Evolutionary conservation across 2,888 invertebrate species (phyloP), one percentile per base, ranked within the genome.

Genomic region (Sclerodermus sp.): DNA sequence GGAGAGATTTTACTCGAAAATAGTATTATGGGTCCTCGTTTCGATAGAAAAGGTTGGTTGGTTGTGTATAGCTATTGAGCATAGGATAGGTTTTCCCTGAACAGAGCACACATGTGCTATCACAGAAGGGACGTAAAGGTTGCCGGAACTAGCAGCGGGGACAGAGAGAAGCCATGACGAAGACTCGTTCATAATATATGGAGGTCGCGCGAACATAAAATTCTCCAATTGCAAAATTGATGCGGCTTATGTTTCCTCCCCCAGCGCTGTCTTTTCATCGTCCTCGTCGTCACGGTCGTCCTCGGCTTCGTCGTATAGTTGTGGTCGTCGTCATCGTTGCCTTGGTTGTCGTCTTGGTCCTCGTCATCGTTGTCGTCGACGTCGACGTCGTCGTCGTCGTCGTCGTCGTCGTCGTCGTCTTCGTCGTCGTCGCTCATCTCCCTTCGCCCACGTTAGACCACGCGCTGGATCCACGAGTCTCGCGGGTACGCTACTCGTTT

Each of bases 171-270:
- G 50, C 53, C 47, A 47, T 47, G 50, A 47, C 42, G 38, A 23
- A 52, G 47, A 57, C 53, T 70, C 70, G 52, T 75, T 52, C 70
- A 77, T 76, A 75, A 75, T 75, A 71, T 70, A 76, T 73, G 66
- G 60, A 62, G 59, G 64, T 66, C 62, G 70, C 64, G 70, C 64
- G 75, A 63, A 74, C 77, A 73, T 77, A 76, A 78, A 77, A 77
- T 77, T 76, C 77, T 78, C 77, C 74, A 71, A 73, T 78, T 78
- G 77, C 77, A 78, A 78, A 78, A 78, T 78, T 78, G 76, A 78
- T 78, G 77, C 70, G 74, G 70, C 68, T 72, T 73, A 67, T 71
- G 69, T 72, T 70, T 68, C 72, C 56, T 54, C 55, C 52, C 58
- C 45, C 43, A 23, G 56, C 53, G 36, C 34, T 43, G 37, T 48